A percentile compares a stretch with the other conserved stretches of the same genome.
Evolutionary conservation across 2,113 vertebrate species (phyloP).

Genomic region (Eupsittula cactorum): DNA sequence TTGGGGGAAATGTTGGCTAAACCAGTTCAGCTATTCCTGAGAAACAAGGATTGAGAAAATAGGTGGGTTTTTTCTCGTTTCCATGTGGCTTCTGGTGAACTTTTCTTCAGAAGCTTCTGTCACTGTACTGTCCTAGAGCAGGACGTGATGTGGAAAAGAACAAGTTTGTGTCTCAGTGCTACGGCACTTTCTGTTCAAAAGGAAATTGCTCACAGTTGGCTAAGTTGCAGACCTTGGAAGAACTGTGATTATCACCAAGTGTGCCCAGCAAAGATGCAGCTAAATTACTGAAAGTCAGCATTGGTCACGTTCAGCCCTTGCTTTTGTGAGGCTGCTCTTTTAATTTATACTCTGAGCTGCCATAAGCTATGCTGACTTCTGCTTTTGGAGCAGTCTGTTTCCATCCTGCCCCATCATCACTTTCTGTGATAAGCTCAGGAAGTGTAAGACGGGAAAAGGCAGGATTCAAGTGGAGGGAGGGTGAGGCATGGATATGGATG

Average conservation of each 20-base stretch:
- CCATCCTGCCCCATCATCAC: neutral
- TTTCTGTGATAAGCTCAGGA: neutral
- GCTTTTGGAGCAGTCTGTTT: neutral
- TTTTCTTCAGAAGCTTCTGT: neutral
- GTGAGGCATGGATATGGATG: neutral
- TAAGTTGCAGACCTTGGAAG: neutral
- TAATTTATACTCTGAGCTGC: neutral
- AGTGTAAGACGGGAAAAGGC: neutral
- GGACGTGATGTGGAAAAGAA: fast-evolving
- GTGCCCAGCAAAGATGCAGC: neutral
- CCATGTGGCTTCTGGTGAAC: neutral
- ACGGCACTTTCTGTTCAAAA: neutral
- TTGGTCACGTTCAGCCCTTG: neutral
- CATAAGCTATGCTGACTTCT: neutral
- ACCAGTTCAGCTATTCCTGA: neutral
- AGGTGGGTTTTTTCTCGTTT: fast-evolving
- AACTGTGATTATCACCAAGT: neutral
- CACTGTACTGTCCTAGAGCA: neutral
- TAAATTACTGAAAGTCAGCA: neutral
- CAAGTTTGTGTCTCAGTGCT: neutral
- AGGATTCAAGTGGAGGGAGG: neutral
- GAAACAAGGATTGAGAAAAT: neutral
- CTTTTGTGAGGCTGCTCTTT: neutral
- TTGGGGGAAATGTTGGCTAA: neutral
- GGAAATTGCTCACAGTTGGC: neutral